Evolutionary conservation across 2,888 invertebrate species (phyloP).

Genomic region (Trissolcus brochymenae): DNA sequence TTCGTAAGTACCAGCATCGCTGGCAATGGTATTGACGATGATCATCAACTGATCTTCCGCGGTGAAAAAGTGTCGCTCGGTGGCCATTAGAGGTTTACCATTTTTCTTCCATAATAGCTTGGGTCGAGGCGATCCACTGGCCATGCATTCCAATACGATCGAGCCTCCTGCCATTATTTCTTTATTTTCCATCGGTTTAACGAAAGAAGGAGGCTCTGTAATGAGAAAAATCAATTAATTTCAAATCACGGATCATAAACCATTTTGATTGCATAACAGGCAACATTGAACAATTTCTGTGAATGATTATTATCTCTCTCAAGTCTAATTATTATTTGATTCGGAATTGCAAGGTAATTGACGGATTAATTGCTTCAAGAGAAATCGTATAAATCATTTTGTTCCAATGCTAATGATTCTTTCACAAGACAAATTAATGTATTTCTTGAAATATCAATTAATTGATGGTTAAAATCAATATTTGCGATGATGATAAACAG

Average conservation of each 20-base stretch:
- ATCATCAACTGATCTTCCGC: slow-evolving; percentile 91
- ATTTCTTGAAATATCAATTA: too few species aligned
- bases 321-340: background rate
- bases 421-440: too few species aligned
- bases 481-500: too few species aligned
- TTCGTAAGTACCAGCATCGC: slow-evolving; percentile 91
- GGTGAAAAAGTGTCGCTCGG: slow-evolving; percentile 91
- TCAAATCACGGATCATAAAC: slow-evolving; percentile 9
- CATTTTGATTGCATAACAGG: slow-evolving; percentile 1
- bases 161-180: slow-evolving; percentile 88
- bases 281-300: background rate
- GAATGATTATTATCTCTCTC: background rate
- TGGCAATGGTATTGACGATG: slow-evolving; percentile 86
- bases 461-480: too few species aligned
- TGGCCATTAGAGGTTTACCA: slow-evolving; percentile 83
- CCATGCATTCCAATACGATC: slow-evolving; percentile 92
- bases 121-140: slow-evolving; percentile 90
- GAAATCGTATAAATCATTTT: too few species aligned
- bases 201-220: slow-evolving; percentile 90
- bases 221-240: slow-evolving; percentile 31
- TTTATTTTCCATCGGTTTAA: slow-evolving; percentile 90
- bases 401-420: too few species aligned
- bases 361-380: background rate
- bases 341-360: background rate
- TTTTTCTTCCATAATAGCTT: slow-evolving; percentile 91